Base-by-base conservation (phyloP, 2,113 vertebrate genomes). In the Paraplagusia blochii region DNA sequence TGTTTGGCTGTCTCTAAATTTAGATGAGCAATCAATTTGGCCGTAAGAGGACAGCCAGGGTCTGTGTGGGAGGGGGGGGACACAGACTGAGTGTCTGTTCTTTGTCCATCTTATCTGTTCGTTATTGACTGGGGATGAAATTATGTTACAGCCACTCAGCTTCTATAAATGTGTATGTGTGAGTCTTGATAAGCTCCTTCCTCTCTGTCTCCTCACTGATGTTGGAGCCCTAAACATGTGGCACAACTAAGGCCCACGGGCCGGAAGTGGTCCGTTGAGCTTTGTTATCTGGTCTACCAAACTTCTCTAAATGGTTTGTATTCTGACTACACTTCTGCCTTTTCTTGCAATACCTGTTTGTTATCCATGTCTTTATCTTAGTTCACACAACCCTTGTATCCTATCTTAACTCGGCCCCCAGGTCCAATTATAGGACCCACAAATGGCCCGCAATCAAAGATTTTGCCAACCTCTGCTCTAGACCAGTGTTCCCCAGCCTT, bases 121-220 rank as follows among this genome's bases (percentile, higher is more conserved):
- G 49, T 69, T 69, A 68, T 53, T 66, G 63, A 71, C 55, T 58
- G 16, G 51, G 68, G 66, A 71, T 74, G 38, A 68, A 74, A 81
- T 74, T 70, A 74, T 17, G 53, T 38, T 56, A 33, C 61, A 66
- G 65, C 51, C 55, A 59, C 38, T 70, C 58, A 53, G 46, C 53
- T 54, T 53, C 15, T 52, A 5, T 6, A 11, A 19, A 22, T 47
- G 60, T 44, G 43, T 48, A 40, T 44, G 56, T 66, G 44, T 35
- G 29, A 36, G 38, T 38, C 4, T 40, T 40, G 38, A 40, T 29
- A 29, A 29, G 22, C 22, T 40, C 38, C 22, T 11, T 10, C 38
- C 36, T 38, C 9, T 38, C 12, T 2, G 12, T 11, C 12, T 11
- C 38, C 38, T 40, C 38, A 40, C 38, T 13, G 11, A 40, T 13